Conservation (phyloP, 1,140 invertebrate genomes). For the Drosophila miranda region DNA sequence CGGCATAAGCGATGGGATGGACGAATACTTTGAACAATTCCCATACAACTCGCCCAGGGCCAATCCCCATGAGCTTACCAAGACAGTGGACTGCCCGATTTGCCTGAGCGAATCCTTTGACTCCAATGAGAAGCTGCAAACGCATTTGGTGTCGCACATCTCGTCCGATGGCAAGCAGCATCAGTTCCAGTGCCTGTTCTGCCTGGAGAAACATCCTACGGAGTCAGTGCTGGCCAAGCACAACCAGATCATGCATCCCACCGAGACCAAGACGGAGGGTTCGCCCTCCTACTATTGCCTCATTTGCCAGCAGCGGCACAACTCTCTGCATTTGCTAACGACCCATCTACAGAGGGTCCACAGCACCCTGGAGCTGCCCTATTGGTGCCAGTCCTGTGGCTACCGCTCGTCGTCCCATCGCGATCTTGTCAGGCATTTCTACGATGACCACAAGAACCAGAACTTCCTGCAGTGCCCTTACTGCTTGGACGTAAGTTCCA, state of each 20-base stretch:
- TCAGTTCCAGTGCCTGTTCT: conserved; percentile 84
- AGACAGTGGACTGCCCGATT: conserved; percentile 83
- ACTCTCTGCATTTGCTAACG: conserved; percentile 85
- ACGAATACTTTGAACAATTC: conserved; percentile 69
- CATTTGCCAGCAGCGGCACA: conserved; percentile 86
- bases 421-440: conserved; percentile 88
- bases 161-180: conserved; percentile 81
- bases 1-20: conserved; percentile 69
- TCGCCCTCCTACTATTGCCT: conserved; percentile 85
- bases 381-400: conserved; percentile 88
- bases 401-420: conserved; percentile 90
- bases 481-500: conserved; percentile 86
- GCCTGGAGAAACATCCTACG: conserved; percentile 83
- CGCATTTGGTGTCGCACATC: conserved; percentile 88
- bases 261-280: conserved; percentile 84
- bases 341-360: conserved; percentile 90
- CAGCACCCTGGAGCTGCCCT: conserved; percentile 90
- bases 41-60: conserved; percentile 62
- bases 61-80: conserved; percentile 42
- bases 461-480: conserved; percentile 88
- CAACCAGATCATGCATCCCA: conserved; percentile 84
- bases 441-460: conserved; percentile 85
- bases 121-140: conserved; percentile 86
- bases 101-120: conserved; percentile 84
- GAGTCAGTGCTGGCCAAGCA: conserved; percentile 84